phyloP scores from a whole-genome alignment of 2,888 invertebrate genomes.

The Copidosoma aretas region DNA sequence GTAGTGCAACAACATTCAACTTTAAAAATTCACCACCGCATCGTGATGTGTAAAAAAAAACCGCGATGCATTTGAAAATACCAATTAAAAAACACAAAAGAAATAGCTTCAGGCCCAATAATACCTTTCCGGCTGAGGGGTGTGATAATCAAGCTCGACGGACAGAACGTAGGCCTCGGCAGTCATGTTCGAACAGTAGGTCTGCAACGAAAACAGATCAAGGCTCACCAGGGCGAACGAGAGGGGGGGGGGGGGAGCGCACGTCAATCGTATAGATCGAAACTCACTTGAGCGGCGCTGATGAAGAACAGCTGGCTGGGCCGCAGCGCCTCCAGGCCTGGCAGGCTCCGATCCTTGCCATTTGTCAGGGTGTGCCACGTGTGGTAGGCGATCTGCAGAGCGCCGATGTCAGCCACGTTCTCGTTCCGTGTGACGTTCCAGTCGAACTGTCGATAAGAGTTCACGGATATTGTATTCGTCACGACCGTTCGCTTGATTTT shows the following conservation, averaged over 20 bases:
- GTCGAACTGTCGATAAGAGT: conserved; percentile 62
- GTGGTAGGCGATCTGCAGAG: conserved; percentile 63
- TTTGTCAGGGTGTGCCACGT: conserved; percentile 60
- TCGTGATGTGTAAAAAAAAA: too few relatives aligned
- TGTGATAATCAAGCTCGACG: conserved; percentile 65
- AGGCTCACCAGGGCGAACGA: neutral
- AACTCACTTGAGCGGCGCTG: conserved; percentile 63
- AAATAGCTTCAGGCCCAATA: neutral
- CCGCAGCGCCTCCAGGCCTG: conserved; percentile 61
- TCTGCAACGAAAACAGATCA: conserved; percentile 52
- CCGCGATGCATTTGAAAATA: conserved; percentile 1
- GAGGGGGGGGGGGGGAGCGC: neutral
- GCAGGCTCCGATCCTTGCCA: conserved; percentile 59
- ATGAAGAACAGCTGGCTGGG: conserved; percentile 65
- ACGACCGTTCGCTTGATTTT: too few relatives aligned
- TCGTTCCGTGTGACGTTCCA: conserved; percentile 66
- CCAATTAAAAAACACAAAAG: neutral
- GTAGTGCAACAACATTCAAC: neutral
- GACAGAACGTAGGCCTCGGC: conserved; percentile 65
- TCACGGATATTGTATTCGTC: too few relatives aligned
- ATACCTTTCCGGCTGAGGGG: conserved; percentile 65
- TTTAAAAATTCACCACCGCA: neutral
- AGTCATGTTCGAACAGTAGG: conserved; percentile 64
- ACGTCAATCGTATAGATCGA: neutral
- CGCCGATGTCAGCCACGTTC: conserved; percentile 65